phyloP scores from a whole-genome alignment of 2,113 vertebrate species.

The Vimba vimba region DNA sequence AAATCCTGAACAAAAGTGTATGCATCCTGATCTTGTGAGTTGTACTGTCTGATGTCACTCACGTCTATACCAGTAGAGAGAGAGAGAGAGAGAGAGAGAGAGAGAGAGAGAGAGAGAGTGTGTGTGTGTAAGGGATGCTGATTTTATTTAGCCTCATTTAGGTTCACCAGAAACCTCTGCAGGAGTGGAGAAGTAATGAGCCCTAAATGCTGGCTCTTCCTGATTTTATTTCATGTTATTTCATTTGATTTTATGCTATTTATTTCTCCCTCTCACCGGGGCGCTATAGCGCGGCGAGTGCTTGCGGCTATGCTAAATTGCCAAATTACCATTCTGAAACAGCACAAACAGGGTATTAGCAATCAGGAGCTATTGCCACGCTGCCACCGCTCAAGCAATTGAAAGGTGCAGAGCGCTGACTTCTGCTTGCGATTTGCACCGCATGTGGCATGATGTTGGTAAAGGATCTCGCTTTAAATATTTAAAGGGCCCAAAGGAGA shows the following conservation, averaged over 20 bases:
- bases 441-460: slow-evolving; percentile 14
- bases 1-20: background rate
- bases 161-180: slow-evolving; percentile 19
- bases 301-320: slow-evolving; percentile 48
- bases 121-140: slow-evolving; percentile 64
- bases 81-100: too few species aligned
- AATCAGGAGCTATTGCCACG: slow-evolving; percentile 51
- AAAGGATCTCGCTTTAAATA: slow-evolving; percentile 47
- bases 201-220: slow-evolving; percentile 43
- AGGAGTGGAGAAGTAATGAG: slow-evolving; percentile 45
- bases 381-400: slow-evolving; percentile 30
- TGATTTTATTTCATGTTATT: slow-evolving; percentile 60
- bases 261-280: slow-evolving; percentile 42
- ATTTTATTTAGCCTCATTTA: slow-evolving; percentile 52
- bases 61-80: background rate
- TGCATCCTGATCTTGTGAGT: background rate
- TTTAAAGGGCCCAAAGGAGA: background rate
- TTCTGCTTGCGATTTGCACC: slow-evolving; percentile 2
- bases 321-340: slow-evolving; percentile 52
- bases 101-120: background rate
- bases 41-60: background rate
- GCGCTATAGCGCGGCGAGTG: slow-evolving; percentile 10
- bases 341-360: slow-evolving; percentile 55
- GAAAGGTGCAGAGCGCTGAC: slow-evolving; percentile 23
- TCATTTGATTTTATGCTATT: slow-evolving; percentile 58